Percentiles rank a stretch among this genome's conserved stretches.
These are phyloP conservation scores for Orchestes rusci DNA, from an alignment of 2,888 invertebrate genomes.

Conservation along the genomic window DNA sequence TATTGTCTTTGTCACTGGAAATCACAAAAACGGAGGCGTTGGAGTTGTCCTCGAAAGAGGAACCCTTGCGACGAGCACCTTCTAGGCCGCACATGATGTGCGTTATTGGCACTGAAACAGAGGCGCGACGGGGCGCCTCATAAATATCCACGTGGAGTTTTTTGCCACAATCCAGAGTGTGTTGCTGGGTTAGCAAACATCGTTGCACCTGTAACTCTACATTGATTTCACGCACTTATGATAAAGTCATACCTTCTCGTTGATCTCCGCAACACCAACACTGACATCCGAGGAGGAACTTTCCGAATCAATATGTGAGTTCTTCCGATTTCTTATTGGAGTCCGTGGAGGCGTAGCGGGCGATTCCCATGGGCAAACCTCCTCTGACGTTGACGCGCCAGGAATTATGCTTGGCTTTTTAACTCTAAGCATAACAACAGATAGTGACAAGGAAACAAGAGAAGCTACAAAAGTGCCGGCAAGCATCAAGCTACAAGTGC, in stretches of 20 bases:
- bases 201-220: slow-evolving; percentile 49
- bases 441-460: too few relatives aligned
- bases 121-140: slow-evolving; percentile 41
- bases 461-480: too few relatives aligned
- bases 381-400: slow-evolving; percentile 47
- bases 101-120: slow-evolving; percentile 43
- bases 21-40: slow-evolving; percentile 33
- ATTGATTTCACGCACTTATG: too few relatives aligned
- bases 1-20: slow-evolving; percentile 40
- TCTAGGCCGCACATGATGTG: slow-evolving; percentile 41
- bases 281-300: slow-evolving; percentile 72
- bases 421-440: too few relatives aligned
- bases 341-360: slow-evolving; percentile 28
- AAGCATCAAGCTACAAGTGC: too few relatives aligned
- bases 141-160: slow-evolving; percentile 39
- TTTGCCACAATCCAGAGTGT: slow-evolving; percentile 56
- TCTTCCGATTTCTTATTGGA: slow-evolving; percentile 48
- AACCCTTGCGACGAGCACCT: slow-evolving; percentile 35
- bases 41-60: slow-evolving; percentile 47
- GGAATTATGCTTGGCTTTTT: slow-evolving; percentile 43
- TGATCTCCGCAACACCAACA: slow-evolving; percentile 40
- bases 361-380: slow-evolving; percentile 54
- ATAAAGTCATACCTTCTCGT: slow-evolving; percentile 30
- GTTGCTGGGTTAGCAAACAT: slow-evolving; percentile 57
- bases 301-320: slow-evolving; percentile 63